Conservation (phyloP, 2,888 invertebrate genomes). For the Chironomus riparius region DNA sequence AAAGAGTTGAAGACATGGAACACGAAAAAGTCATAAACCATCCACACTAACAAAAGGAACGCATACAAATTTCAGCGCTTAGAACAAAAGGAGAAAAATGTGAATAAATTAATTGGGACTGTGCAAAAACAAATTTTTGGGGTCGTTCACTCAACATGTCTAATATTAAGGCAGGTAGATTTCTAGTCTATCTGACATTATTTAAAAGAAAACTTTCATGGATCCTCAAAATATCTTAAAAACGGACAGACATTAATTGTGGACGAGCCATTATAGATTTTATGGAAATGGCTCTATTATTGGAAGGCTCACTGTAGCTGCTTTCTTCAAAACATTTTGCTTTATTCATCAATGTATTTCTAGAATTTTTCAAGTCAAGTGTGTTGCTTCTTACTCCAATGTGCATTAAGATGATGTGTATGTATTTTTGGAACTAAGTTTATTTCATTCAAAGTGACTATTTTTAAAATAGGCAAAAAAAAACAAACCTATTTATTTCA, state of each 20-base stretch:
- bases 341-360: background rate
- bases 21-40: background rate
- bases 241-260: background rate
- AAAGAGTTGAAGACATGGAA: background rate
- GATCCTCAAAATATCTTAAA: too few species aligned
- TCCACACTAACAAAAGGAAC: background rate
- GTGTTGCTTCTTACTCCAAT: too few species aligned
- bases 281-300: background rate
- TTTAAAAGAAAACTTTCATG: too few species aligned
- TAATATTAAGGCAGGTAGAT: too few species aligned
- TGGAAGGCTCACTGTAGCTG: background rate
- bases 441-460: background rate
- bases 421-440: background rate
- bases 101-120: slow-evolving; percentile 12
- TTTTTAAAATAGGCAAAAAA: background rate
- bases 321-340: background rate
- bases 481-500: background rate
- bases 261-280: background rate
- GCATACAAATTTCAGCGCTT: background rate
- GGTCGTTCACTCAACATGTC: background rate
- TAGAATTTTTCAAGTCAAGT: background rate
- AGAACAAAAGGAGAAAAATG: background rate
- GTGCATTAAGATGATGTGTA: background rate
- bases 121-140: background rate
- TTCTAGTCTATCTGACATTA: too few species aligned